Base-by-base conservation (phyloP, 2,888 invertebrate species). In the Nephrotoma flavescens region DNA sequence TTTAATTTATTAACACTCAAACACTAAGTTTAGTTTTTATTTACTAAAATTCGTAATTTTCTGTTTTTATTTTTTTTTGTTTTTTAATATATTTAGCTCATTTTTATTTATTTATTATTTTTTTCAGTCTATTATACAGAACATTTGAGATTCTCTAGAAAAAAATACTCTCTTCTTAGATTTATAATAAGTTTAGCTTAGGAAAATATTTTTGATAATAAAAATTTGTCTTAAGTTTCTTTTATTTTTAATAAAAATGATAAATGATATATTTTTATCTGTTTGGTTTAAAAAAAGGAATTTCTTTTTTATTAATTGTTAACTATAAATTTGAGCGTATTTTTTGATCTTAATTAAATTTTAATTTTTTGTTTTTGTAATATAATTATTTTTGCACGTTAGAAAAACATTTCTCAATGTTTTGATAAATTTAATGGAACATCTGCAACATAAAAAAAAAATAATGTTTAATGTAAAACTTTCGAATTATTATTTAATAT, bases 391-490 rank as follows among this genome's bases (percentile, higher is more conserved):
- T 84, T 19, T 85, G 85, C 42, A 85, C 85, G 42, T 44, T 85
- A 11, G 42, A 42, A 44, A 84, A 42, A 84, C 42, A 31, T 88
- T 88, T 87, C 89, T 91, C 90, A 94, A 93, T 96, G 96, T 94
- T 97, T 97, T 91, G 96, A 97, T 93, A 97, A 93, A 93, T 97
- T 97, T 92, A 97, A 93, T 92, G 97, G 97, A 94, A 96, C 95
- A 95, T 97, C 97, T 97, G 94, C 87, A 95, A 95, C 88, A 88
- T 88, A 89, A 90, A 88, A 88, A 89, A 88, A 87, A 86, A 87
- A 31, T 31, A 31, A 31, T 31, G 3, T 31, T 31, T 31, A 31
- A 31, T 31, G 31, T 31, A 31, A 2, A 31, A 3, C 31, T 31
- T 31, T 31, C 31, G 2, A 2, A 2, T 31, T 31, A 2, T 31